Base-by-base conservation (phyloP, 2,888 invertebrate species). In the Taenaris catops region DNA sequence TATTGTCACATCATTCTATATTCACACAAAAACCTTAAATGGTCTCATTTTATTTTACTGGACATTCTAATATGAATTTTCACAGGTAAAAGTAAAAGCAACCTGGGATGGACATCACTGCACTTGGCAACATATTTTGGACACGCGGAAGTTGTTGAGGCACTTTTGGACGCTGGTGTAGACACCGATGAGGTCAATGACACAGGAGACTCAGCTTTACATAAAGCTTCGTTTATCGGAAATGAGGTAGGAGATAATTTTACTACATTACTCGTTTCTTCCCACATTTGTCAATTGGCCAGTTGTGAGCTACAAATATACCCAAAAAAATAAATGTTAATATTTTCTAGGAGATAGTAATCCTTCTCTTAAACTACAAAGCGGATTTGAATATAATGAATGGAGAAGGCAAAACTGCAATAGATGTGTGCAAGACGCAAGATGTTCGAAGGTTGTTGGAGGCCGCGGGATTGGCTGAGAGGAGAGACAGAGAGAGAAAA, bases 71-170 rank as follows among this genome's bases (percentile, higher is more conserved):
- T 6, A 17, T 17, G 4, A 4, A 7, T 10, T 5, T 6, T 10
- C 4, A 12, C 49, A 91, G 91, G 91, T 6, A 88, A 86, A 64
- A 87, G 74, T 28, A 92, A 91, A 60, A 87, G 89, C 42, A 92
- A 92, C 60, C 55, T 90, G 46, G 91, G 91, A 26, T 92, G 92
- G 92, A 91, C 91, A 0, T 90, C 92, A 0, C 70, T 92, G 1
- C 92, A 92, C 53, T 66, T 92, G 40, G 90, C 92, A 0, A 88
- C 91, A 19, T 92, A 92, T 60, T 92, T 92, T 64, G 91, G 91
- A 0, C 91, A 92, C 50, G 63, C 66, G 25, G 86, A 87, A 19
- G 90, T 91, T 6, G 91, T 89, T 1, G 75, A 89, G 41, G 64
- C 84, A 0, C 56, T 92, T 7, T 53, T 92, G 3, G 80, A 88